A percentile compares a stretch with the other conserved stretches of the same genome.
These are phyloP conservation scores for Pocillopora grandis DNA, from an alignment of 92 coral and sea anemone species.

Conservation along the genomic window DNA sequence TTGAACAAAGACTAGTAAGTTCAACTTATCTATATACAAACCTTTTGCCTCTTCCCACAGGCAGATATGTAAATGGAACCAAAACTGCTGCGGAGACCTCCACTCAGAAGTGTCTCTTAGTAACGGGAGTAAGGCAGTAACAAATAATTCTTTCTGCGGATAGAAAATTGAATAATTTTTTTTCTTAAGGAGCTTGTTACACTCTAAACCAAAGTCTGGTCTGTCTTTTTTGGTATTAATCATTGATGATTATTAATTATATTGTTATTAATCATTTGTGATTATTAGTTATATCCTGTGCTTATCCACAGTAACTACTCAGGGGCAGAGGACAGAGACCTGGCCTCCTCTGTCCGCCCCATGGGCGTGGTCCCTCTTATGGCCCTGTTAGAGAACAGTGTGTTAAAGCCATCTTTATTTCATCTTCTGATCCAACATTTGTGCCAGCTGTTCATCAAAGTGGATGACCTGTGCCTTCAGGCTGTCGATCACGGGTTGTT, in stretches of 20 bases:
- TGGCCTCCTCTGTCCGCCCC: slow-evolving; percentile 65
- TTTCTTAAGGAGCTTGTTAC: not conserved
- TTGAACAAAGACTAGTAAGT: slow-evolving; percentile 84
- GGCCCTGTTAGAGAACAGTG: slow-evolving; percentile 83
- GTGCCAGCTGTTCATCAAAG: slow-evolving; percentile 77
- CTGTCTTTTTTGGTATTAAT: too few species aligned
- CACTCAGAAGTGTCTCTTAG: too few species aligned
- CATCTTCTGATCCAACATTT: slow-evolving; percentile 86
- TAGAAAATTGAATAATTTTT: too few species aligned
- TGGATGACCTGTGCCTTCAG: slow-evolving; percentile 85
- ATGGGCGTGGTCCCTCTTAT: slow-evolving; percentile 89
- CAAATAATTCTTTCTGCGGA: too few species aligned
- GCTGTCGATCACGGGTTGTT: slow-evolving; percentile 92
- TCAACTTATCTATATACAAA: not conserved
- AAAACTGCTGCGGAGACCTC: too few species aligned
- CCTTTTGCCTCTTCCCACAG: too few species aligned
- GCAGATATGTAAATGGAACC: too few species aligned
- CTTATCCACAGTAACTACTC: slow-evolving; percentile 68
- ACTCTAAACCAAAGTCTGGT: not conserved
- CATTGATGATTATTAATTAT: not conserved
- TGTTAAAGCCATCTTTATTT: slow-evolving; percentile 70
- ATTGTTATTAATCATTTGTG: not conserved
- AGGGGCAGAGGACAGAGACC: slow-evolving; percentile 48
- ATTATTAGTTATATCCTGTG: not conserved
- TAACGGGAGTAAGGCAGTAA: too few species aligned